Evolutionary conservation across 2,888 invertebrate species (phyloP).

Genomic region (Aricia artaxerxes): DNA sequence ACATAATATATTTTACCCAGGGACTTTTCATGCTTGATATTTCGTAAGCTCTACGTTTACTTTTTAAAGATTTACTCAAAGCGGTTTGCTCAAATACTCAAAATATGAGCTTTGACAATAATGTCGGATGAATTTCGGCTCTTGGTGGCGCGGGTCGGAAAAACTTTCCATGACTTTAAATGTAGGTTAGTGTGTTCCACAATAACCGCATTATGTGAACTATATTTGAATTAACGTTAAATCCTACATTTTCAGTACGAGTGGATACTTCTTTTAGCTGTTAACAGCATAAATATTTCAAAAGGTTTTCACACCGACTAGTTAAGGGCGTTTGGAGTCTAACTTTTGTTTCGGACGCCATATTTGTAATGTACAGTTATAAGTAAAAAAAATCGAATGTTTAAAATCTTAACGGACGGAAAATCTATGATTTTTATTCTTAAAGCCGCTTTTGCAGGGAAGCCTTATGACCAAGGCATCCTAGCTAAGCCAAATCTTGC

Average conservation of each 20-base stretch:
- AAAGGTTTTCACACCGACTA: too few relatives aligned
- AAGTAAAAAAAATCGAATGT: too few relatives aligned
- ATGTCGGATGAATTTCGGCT: constrained; percentile 7
- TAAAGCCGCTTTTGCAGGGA: too few relatives aligned
- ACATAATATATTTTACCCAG: too few relatives aligned
- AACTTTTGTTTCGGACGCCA: too few relatives aligned
- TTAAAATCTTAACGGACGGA: too few relatives aligned
- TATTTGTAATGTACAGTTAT: too few relatives aligned
- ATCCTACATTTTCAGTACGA: background rate
- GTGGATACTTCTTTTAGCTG: background rate
- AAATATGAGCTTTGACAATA: constrained; percentile 18
- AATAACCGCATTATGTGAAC: constrained; percentile 9
- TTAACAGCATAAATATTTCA: too few relatives aligned
- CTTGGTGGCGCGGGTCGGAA: background rate
- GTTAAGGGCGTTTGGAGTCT: too few relatives aligned
- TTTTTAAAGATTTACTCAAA: constrained; percentile 2
- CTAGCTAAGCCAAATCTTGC: too few relatives aligned
- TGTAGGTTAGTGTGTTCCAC: constrained; percentile 2
- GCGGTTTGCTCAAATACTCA: constrained; percentile 2
- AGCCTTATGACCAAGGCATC: too few relatives aligned
- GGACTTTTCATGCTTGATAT: background rate
- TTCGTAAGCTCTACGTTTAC: background rate
- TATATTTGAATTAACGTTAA: background rate
- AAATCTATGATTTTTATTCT: too few relatives aligned
- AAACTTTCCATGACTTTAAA: constrained; percentile 1